Conservation (phyloP, 2,888 invertebrate genomes). For the Oscheius sp. region DNA sequence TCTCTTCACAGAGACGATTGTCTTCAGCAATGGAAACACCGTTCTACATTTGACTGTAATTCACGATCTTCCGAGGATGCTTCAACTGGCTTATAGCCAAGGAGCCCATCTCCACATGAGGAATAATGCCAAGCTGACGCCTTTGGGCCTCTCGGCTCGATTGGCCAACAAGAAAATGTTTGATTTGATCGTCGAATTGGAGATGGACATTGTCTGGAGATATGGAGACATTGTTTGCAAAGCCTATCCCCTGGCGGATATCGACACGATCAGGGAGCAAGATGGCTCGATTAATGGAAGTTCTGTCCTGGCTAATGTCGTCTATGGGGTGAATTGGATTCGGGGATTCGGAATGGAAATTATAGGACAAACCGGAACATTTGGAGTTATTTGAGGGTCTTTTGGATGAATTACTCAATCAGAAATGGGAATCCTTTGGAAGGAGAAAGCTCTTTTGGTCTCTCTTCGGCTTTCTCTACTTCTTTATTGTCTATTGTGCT, state of each 20-base stretch:
- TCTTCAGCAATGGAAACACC: conserved; percentile 84
- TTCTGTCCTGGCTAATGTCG: conserved; percentile 91
- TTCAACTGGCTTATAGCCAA: conserved; percentile 91
- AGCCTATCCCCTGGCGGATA: conserved; percentile 90
- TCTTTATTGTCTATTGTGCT: conserved; percentile 86
- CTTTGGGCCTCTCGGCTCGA: conserved; percentile 80
- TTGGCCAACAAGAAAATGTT: conserved; percentile 78
- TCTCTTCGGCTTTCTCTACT: conserved; percentile 87
- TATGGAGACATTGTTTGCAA: conserved; percentile 79
- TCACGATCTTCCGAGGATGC: conserved; percentile 86
- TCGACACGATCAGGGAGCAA: conserved; percentile 81
- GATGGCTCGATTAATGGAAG: conserved; percentile 90
- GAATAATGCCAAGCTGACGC: conserved; percentile 87
- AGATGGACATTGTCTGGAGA: conserved; percentile 96
- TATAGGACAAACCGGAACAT: conserved; percentile 90
- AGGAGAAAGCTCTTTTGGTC: conserved; percentile 75
- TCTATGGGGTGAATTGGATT: conserved; percentile 82
- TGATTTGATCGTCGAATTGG: conserved; percentile 93
- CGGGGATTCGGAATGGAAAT: neutral
- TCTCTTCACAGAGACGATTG: neutral
- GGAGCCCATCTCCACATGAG: conserved; percentile 86
- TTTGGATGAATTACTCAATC: conserved; percentile 89
- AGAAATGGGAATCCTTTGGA: conserved; percentile 97
- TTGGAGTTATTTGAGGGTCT: conserved; percentile 92
- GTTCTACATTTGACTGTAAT: conserved; percentile 95